A percentile compares a stretch with the other conserved stretches of the same genome.
phyloP scores from a whole-genome alignment of 1,140 invertebrate genomes.

The Drosophila mayri region DNA sequence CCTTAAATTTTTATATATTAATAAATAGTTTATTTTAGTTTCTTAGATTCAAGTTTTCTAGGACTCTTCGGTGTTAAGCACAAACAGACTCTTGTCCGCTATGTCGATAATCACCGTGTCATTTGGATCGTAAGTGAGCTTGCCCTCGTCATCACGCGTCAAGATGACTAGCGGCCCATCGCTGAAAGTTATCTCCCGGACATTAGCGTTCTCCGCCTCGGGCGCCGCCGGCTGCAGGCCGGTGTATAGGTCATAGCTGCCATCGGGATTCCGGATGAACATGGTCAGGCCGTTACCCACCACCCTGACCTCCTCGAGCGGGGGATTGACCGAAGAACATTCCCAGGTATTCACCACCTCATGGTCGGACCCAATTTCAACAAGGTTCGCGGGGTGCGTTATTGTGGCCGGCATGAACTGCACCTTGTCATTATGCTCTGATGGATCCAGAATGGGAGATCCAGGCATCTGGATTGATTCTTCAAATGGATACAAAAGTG shows the following conservation, averaged over 20 bases:
- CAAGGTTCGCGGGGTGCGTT: too few relatives aligned
- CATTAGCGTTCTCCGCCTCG: too few relatives aligned
- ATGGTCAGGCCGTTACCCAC: background rate
- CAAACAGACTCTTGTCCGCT: background rate
- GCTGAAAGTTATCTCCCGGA: slow-evolving; percentile 13
- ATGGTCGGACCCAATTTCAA: too few relatives aligned
- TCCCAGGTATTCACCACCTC: slow-evolving; percentile 3
- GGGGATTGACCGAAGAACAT: background rate
- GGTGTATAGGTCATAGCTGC: background rate
- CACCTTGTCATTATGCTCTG: accelerated
- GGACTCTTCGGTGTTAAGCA: background rate
- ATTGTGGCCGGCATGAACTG: background rate
- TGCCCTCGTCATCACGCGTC: background rate
- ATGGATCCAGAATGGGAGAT: background rate
- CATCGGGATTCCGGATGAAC: slow-evolving; percentile 8
- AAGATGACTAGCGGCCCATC: slow-evolving; percentile 28
- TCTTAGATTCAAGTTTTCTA: too few relatives aligned
- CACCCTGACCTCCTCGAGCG: background rate
- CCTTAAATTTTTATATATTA: background rate
- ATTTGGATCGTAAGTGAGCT: slow-evolving; percentile 3
- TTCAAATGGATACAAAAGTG: background rate
- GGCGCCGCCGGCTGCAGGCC: background rate
- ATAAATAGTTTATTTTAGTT: too few relatives aligned
- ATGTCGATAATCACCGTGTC: slow-evolving; percentile 22
- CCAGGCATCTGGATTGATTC: background rate